Conservation (phyloP, 37 sponge, comb jelly and placozoan genomes). For the Ephydatia muelleri region DNA sequence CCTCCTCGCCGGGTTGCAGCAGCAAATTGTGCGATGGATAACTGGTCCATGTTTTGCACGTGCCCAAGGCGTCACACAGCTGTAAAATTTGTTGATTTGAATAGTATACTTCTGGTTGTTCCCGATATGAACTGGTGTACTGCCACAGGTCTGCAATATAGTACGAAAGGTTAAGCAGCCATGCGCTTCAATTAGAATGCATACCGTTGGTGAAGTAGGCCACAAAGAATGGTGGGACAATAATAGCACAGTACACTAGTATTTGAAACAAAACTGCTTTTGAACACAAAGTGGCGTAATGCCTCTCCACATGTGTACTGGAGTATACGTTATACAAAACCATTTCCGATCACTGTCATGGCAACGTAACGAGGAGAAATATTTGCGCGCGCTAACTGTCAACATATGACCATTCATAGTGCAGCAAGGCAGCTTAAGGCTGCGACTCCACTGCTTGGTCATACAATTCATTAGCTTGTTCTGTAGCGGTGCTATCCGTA, state of each 20-base stretch:
- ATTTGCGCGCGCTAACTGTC: too few species aligned
- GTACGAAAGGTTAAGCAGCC: neutral
- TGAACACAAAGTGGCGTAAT: slow-evolving; percentile 74
- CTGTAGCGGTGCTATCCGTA: too few species aligned
- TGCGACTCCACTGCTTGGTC: too few species aligned
- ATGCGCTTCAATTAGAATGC: slow-evolving; percentile 51
- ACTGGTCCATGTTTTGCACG: slow-evolving; percentile 66
- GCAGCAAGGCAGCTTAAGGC: too few species aligned
- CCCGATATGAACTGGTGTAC: slow-evolving; percentile 75
- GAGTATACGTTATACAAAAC: slow-evolving; percentile 63
- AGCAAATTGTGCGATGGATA: slow-evolving; percentile 43
- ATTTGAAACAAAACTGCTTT: slow-evolving; percentile 70
- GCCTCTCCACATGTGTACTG: slow-evolving; percentile 31
- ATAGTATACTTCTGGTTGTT: slow-evolving; percentile 79
- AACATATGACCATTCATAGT: too few species aligned
- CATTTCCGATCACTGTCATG: slow-evolving; percentile 17
- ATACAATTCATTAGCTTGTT: too few species aligned
- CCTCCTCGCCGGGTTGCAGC: slow-evolving; percentile 35
- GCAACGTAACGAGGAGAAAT: too few species aligned
- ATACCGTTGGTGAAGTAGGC: slow-evolving; percentile 78
- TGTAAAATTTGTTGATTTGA: slow-evolving; percentile 60
- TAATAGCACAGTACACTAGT: slow-evolving; percentile 29
- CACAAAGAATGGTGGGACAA: slow-evolving; percentile 85
- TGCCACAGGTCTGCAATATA: slow-evolving; percentile 85
- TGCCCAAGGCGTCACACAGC: slow-evolving; percentile 21